Base-by-base conservation (phyloP, 2,113 vertebrate species). In the Lycaon pictus region DNA sequence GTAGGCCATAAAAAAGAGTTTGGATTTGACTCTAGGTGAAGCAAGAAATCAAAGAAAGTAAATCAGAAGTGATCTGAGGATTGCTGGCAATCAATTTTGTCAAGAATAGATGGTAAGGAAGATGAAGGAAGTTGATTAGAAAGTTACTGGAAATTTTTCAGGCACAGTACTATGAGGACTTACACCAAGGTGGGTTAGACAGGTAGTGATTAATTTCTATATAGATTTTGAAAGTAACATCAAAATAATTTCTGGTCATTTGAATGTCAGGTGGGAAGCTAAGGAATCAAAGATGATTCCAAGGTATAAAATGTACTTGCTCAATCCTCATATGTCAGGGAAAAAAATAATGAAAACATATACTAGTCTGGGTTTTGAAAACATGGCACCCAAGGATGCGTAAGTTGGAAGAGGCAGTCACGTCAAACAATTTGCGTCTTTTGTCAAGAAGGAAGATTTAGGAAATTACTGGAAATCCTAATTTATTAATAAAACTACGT, bases 401-500 rank as follows among this genome's bases (percentile, higher is more conserved):
- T 65, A 84, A 22, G 0, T 6, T 60, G 27, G 60, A 48, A n/a
- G 5, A 13, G 2, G 2, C 35, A 29, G 11, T 19, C 35, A 60
- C 23, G 23, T 63, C 13, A 90, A 90, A 77, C 1, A 62, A 11
- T n/a, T 79, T 87, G 13, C 13, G 17, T 86, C 4, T 27, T 56
- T 62, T 77, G 9, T 58, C 65, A 67, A 20, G 4, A 93, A 72
- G 27, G 0, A 43, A 84, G 5, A 69, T 48, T 69, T 43, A 87
- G 22, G 43, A 55, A 77, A 37, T 23, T 43, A 35, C 8, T 76
- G 58, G 11, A 4, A 35, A 67, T 56, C 9, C 0, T 80, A 90
- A 37, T n/a, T 95, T 84, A 76, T 90, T 88, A 74, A 65, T 83
- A 51, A 89, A 79, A 88, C 74, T 55, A n/a, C 0, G 4, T 29